Evolutionary conservation across 1,140 invertebrate genomes (phyloP).

Genomic region (Lethrus apterus): DNA sequence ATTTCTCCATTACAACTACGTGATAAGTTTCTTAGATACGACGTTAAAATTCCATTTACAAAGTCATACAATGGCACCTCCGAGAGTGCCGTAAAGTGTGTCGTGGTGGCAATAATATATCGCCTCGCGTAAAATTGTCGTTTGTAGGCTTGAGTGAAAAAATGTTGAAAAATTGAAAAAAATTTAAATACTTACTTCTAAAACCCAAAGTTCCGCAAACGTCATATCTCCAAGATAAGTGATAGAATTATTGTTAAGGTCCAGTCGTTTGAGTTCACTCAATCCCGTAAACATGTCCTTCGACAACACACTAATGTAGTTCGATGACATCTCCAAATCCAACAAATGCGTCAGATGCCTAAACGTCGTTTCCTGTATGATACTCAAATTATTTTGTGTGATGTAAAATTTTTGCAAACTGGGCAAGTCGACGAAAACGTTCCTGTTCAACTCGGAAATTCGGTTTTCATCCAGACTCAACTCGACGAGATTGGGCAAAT

Average conservation of each 20-base stretch:
- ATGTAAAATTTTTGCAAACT: constrained; percentile 47
- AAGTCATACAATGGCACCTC: no score
- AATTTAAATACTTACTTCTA: constrained; percentile 42
- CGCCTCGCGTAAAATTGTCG: no score
- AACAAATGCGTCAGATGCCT: constrained; percentile 42
- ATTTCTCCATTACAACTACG: no score
- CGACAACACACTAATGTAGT: constrained; percentile 49
- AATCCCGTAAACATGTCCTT: constrained; percentile 52
- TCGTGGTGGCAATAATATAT: no score
- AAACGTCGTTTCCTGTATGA: constrained; percentile 53
- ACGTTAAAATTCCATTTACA: no score
- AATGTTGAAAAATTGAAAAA: constrained; percentile 5
- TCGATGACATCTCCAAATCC: constrained; percentile 51
- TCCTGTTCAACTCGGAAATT: constrained; percentile 50
- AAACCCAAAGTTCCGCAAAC: constrained; percentile 63
- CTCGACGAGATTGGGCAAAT: constrained; percentile 46
- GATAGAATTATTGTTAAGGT: constrained; percentile 51
- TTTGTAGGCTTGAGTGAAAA: no score
- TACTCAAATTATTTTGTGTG: constrained; percentile 51
- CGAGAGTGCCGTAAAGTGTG: no score
- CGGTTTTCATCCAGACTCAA: constrained; percentile 53
- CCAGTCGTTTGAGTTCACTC: constrained; percentile 44
- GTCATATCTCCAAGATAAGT: constrained; percentile 50
- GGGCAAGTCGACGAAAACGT: constrained; percentile 53
- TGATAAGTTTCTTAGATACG: no score